phyloP scores from a whole-genome alignment of 2,888 invertebrate species.

The Panorpa germanica region DNA sequence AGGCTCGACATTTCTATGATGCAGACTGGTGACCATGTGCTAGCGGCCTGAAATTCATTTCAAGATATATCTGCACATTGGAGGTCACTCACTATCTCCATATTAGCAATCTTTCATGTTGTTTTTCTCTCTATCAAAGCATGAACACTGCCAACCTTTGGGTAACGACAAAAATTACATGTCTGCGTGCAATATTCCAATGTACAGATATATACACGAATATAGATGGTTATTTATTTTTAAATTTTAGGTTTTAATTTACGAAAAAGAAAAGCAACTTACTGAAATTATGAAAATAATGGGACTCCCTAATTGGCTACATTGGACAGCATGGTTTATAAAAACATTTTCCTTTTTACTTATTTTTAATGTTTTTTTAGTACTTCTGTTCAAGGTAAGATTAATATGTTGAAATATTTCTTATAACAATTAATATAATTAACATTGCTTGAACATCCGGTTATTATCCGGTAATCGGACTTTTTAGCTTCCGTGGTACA shows the following conservation, averaged over 20 bases:
- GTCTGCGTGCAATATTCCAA: not conserved
- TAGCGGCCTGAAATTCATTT: no score
- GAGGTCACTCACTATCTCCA: no score
- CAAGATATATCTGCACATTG: no score
- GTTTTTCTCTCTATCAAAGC: no score
- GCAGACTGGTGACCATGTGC: no score
- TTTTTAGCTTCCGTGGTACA: constrained; percentile 31
- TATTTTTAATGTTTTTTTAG: constrained; percentile 36
- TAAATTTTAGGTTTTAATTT: constrained; percentile 23
- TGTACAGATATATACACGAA: no score
- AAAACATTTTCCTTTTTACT: constrained; percentile 52
- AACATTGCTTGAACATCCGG: constrained; percentile 2
- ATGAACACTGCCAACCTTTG: no score
- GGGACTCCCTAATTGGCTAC: constrained; percentile 67
- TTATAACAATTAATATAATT: not conserved
- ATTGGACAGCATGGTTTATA: constrained; percentile 75
- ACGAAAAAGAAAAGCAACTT: constrained; percentile 39
- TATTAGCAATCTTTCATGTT: no score
- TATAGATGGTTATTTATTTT: no score
- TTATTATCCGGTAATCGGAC: no score
- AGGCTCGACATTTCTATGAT: no score
- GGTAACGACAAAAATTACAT: no score
- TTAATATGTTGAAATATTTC: constrained; percentile 1
- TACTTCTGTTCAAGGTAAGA: constrained; percentile 36
- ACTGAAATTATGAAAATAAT: constrained; percentile 87